Evolutionary conservation across 23 tunicate genomes (phyloP), one percentile per base, ranked within the genome.

Genomic region (Trididemnum nubilum): DNA sequence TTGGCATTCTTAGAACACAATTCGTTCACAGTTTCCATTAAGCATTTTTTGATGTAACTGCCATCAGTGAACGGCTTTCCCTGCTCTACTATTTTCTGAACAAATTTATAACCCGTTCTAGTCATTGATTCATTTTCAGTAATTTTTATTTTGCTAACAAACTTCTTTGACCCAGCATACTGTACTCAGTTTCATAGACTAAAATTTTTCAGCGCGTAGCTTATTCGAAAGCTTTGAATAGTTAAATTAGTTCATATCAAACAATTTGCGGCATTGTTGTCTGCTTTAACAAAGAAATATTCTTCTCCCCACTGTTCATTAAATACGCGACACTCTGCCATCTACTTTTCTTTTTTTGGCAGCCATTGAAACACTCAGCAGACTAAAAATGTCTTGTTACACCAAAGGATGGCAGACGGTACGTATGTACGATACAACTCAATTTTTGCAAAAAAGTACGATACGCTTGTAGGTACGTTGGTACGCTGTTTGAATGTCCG

Each of bases 41-140:
- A 73, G 60, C 87, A 83, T 60, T 83, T 2, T 83, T 83, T 83
- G 23, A 83, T 40, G 52, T 66, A 83, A 44, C 33, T 72, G 2
- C 71, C 87, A 83, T 73, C 87, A 83, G 80, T 71, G 35, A 83
- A 83, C 1, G 87, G 87, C 51, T 83, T 83, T 72, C 80, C 80
- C 36, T 52, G 80, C 35, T 83, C 80, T 65, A 65, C 59, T 40
- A 72, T 72, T 50, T 72, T 83, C 72, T 72, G n/a, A 33, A 72
- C 80, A 33, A 83, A 51, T 72, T 72, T 83, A 59, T 72, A 72
- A 72, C 87, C 73, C 26, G 87, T 72, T 33, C 78, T 80, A 83
- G 80, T 83, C 29, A 72, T 44, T 51, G 87, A 24, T 83, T 51
- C 87, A 72, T 83, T 72, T 72, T 72, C 87, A 35, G 71, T 39